Evolutionary conservation across 2,113 vertebrate genomes (phyloP).

Genomic region (Ptyas mucosa): DNA sequence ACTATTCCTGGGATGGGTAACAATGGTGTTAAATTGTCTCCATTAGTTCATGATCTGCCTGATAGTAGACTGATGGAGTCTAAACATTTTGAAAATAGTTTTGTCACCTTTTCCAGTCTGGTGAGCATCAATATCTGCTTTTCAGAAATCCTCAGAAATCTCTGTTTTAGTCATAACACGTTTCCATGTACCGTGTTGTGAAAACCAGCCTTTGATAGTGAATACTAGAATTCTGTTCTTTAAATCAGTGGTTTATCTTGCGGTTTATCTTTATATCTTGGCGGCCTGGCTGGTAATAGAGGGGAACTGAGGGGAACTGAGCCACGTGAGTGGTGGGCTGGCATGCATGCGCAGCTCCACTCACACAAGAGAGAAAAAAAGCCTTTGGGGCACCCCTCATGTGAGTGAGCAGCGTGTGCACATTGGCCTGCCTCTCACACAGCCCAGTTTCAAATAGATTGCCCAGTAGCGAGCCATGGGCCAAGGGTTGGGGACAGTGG

Average conservation of each 20-base stretch:
- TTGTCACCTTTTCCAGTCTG: not conserved
- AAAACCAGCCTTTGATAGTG: not conserved
- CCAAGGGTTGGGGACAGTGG: not conserved
- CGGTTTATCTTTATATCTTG: not conserved
- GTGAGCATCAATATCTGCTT: not conserved
- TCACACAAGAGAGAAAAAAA: not conserved
- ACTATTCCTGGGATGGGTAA: not conserved
- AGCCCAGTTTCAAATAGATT: not conserved
- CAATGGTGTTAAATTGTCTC: not conserved
- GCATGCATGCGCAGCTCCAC: rapidly evolving
- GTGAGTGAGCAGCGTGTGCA: not conserved
- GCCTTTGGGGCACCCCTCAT: not conserved
- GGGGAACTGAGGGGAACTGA: not conserved
- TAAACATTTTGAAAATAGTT: not conserved
- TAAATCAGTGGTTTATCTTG: too few relatives aligned
- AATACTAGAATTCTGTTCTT: not conserved
- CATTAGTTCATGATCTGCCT: not conserved
- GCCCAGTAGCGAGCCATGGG: not conserved
- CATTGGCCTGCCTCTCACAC: not conserved
- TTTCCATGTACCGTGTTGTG: not conserved
- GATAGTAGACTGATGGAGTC: not conserved
- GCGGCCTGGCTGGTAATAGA: not conserved
- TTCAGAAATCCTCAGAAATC: not conserved
- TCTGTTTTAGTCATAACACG: not conserved
- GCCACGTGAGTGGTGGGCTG: not conserved